phyloP scores from a whole-genome alignment of 2,797 vertebrate genomes.

The Limosa lapponica region DNA sequence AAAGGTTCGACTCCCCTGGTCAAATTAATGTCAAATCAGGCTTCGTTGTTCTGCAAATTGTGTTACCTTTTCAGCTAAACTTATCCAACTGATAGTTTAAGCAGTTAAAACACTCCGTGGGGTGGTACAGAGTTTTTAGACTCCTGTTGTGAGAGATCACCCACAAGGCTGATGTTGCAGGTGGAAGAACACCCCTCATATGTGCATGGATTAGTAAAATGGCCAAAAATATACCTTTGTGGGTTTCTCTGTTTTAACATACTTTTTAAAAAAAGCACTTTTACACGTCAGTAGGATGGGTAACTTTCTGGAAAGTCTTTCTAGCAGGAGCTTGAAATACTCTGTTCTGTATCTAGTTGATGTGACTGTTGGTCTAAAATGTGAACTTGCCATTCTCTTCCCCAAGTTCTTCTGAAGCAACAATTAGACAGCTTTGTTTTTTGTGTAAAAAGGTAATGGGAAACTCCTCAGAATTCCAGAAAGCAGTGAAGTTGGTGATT shows the following conservation, averaged over 20 bases:
- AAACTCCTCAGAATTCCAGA: conserved; percentile 95
- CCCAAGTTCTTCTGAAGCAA: neutral
- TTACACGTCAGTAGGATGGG: no score
- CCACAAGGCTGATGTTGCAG: neutral
- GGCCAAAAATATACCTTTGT: neutral
- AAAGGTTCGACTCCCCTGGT: neutral
- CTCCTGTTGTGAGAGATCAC: neutral
- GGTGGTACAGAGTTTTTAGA: neutral
- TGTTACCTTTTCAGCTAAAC: neutral
- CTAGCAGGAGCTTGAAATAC: neutral
- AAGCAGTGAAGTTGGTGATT: conserved; percentile 95
- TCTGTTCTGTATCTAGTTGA: neutral
- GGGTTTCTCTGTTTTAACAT: neutral
- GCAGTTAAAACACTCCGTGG: neutral
- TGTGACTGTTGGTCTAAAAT: neutral
- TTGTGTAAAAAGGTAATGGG: conserved; percentile 89
- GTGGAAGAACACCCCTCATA: neutral
- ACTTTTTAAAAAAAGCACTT: neutral
- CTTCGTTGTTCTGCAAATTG: neutral
- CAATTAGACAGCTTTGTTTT: neutral
- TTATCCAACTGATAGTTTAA: neutral
- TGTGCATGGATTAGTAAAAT: neutral
- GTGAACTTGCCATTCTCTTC: neutral
- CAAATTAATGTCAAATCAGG: neutral
- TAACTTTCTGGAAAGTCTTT: neutral